Conservation (phyloP, 1,140 invertebrate genomes). For the Lycorma delicatula region DNA sequence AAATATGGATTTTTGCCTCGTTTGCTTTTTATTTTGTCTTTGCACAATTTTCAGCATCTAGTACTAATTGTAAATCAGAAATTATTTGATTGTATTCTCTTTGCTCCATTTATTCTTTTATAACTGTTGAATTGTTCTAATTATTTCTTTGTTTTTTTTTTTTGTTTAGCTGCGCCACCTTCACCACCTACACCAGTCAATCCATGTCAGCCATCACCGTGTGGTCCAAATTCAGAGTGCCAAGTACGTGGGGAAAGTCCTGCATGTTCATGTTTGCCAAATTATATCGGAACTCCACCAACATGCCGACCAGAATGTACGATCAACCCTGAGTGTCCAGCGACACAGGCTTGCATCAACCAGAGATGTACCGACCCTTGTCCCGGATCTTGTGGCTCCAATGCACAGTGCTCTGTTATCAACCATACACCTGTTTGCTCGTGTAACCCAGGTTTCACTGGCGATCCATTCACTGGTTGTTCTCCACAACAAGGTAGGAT, state of each 20-base stretch:
- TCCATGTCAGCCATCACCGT: constrained; percentile 52
- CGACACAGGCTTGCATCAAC: constrained; percentile 59
- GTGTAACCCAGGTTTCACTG: constrained; percentile 59
- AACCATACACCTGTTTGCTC: constrained; percentile 67
- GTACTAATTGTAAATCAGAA: too few species aligned
- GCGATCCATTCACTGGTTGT: constrained; percentile 67
- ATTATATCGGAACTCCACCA: constrained; percentile 51
- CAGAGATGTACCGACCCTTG: constrained; percentile 70
- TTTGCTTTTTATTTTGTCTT: too few species aligned
- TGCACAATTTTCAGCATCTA: not conserved
- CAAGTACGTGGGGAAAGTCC: constrained; percentile 42
- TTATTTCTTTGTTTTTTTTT: too few species aligned
- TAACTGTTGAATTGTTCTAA: too few species aligned
- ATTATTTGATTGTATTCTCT: not conserved
- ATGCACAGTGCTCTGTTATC: constrained; percentile 62
- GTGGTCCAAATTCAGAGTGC: constrained; percentile 49
- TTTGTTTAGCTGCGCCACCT: constrained; percentile 24
- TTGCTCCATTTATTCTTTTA: not conserved
- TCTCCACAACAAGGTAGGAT: constrained; percentile 22
- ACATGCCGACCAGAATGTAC: constrained; percentile 66
- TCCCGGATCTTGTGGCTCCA: constrained; percentile 58
- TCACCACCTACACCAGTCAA: constrained; percentile 37
- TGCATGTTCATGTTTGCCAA: constrained; percentile 40
- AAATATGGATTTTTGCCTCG: not conserved
- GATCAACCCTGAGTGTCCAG: constrained; percentile 61